phyloP scores from a whole-genome alignment of 2,113 vertebrate species.

The Poeciliopsis prolifica region DNA sequence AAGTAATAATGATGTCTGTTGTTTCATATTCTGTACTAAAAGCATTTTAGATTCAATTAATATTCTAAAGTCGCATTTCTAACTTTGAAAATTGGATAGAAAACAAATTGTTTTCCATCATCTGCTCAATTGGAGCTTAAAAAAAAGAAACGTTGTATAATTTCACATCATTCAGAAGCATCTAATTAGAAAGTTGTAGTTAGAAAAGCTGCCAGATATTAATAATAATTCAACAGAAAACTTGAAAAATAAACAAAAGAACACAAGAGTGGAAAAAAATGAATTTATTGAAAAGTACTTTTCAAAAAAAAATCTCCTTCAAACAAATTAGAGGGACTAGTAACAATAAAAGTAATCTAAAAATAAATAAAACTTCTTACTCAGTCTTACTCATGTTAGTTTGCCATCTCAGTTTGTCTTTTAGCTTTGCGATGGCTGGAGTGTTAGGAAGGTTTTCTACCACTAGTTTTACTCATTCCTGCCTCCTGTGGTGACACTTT shows the following conservation, averaged over 20 bases:
- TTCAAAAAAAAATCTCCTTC: constrained; percentile 63
- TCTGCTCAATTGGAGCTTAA: background rate
- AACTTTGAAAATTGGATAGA: no score
- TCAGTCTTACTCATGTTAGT: constrained; percentile 64
- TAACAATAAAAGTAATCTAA: constrained; percentile 57
- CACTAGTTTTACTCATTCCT: constrained; percentile 38
- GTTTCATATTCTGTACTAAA: no score
- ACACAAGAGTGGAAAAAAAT: constrained; percentile 49
- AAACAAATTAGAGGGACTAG: constrained; percentile 70
- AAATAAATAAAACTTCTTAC: constrained; percentile 75
- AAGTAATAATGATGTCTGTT: no score
- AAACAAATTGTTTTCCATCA: no score
- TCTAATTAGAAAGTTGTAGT: background rate
- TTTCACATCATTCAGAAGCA: background rate
- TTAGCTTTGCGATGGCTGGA: constrained; percentile 32
- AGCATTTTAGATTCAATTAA: no score
- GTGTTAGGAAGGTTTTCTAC: constrained; percentile 66
- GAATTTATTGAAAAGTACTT: constrained; percentile 72
- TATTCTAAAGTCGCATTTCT: no score
- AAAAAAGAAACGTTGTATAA: background rate
- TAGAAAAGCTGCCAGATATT: background rate
- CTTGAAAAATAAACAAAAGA: constrained; percentile 35
- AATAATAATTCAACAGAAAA: background rate
- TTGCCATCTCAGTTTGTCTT: constrained; percentile 7
- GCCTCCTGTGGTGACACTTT: constrained; percentile 16